A percentile compares a stretch with the other conserved stretches of the same genome.
Evolutionary conservation across 2,888 invertebrate species (phyloP).

Genomic region (Chymomyza fuscimana): DNA sequence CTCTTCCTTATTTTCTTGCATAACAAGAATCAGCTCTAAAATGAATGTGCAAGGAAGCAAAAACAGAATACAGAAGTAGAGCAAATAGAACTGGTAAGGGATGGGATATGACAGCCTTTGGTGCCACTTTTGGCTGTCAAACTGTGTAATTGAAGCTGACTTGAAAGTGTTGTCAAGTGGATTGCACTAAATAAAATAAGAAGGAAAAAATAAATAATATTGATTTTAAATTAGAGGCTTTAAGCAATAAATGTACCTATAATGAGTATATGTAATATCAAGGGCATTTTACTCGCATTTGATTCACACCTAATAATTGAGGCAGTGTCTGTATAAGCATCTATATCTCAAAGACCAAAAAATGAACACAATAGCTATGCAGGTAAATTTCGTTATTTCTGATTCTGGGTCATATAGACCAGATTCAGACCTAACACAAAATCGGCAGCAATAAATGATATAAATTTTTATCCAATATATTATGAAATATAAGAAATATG

Average conservation of each 20-base stretch:
- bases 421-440: too few species aligned
- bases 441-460: too few species aligned
- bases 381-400: too few species aligned
- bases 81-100: background rate
- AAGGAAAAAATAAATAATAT: background rate
- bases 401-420: too few species aligned
- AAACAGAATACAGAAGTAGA: slow-evolving; percentile 45
- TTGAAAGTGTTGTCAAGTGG: slow-evolving; percentile 38
- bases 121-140: background rate
- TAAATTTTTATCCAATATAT: too few species aligned
- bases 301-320: too few species aligned
- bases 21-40: background rate
- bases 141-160: slow-evolving; percentile 64
- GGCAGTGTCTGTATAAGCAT: too few species aligned
- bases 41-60: slow-evolving; percentile 45
- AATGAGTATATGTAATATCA: too few species aligned
- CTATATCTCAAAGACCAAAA: too few species aligned
- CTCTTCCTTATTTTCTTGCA: slow-evolving; percentile 35
- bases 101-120: background rate
- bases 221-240: slow-evolving; percentile 24
- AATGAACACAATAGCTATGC: too few species aligned
- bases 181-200: slow-evolving; percentile 4
- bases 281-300: too few species aligned
- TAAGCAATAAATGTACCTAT: slow-evolving; percentile 8
- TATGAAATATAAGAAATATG: too few species aligned